Percentiles rank a stretch among this genome's conserved stretches.
phyloP scores from a whole-genome alignment of 2,888 invertebrate species.

The Stenolophus ochropezus region DNA sequence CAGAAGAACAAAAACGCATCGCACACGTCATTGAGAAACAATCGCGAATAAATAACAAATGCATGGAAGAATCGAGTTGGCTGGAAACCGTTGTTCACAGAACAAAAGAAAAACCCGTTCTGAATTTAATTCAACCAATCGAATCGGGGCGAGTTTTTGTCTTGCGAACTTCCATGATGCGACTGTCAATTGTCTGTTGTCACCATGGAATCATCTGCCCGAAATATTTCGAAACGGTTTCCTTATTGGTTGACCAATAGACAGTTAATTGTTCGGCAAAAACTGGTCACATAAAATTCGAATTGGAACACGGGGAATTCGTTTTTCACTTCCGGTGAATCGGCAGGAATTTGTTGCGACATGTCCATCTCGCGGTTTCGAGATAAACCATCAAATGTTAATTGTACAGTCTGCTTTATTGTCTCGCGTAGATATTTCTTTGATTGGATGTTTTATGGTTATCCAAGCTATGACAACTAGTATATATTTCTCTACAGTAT shows the following conservation, averaged over 20 bases:
- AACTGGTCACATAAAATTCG: slow-evolving; percentile 55
- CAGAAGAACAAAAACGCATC: slow-evolving; percentile 50
- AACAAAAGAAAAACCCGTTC: slow-evolving; percentile 69
- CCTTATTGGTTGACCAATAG: slow-evolving; percentile 52
- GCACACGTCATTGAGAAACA: slow-evolving; percentile 50
- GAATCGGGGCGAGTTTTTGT: slow-evolving; percentile 68
- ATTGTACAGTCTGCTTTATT: slow-evolving; percentile 13
- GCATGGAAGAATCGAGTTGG: slow-evolving; percentile 61
- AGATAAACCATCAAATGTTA: slow-evolving; percentile 26
- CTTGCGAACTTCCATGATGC: slow-evolving; percentile 45
- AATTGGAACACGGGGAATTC: slow-evolving; percentile 44
- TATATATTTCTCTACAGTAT: slow-evolving; percentile 1
- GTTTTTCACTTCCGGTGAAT: slow-evolving; percentile 41
- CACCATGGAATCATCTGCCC: slow-evolving; percentile 31
- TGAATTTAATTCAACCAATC: slow-evolving; percentile 71
- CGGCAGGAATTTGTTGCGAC: slow-evolving; percentile 29
- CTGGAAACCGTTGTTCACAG: slow-evolving; percentile 60
- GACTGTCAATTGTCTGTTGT: slow-evolving; percentile 38
- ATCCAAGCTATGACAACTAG: neutral
- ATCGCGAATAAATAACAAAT: slow-evolving; percentile 63
- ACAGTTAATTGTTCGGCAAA: slow-evolving; percentile 53
- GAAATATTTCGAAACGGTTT: slow-evolving; percentile 56
- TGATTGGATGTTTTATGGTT: slow-evolving; percentile 31
- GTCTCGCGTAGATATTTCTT: slow-evolving; percentile 2
- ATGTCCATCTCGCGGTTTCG: neutral